phyloP scores from a whole-genome alignment of 1,140 invertebrate genomes.

The Brachionus calyciflorus region DNA sequence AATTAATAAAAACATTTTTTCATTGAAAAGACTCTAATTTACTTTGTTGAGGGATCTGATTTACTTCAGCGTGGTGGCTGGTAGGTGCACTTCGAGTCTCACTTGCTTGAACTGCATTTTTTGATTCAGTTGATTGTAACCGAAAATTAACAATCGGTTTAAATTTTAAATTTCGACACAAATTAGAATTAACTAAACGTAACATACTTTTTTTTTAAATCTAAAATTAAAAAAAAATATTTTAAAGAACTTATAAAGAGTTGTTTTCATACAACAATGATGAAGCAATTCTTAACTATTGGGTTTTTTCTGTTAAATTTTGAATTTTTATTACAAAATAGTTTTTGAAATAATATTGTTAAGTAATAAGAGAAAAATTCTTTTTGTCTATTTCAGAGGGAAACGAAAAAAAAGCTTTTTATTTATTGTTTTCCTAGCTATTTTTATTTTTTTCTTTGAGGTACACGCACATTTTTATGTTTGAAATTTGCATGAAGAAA shows the following conservation, averaged over 20 bases:
- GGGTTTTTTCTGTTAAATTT: not conserved
- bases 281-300: too few relatives aligned
- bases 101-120: not conserved
- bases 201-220: conserved; percentile 12
- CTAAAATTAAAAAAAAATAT: too few relatives aligned
- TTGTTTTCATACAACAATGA: too few relatives aligned
- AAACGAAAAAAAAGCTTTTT: conserved; percentile 11
- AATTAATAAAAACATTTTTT: not conserved
- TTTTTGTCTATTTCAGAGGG: not conserved
- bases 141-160: not conserved
- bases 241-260: too few relatives aligned
- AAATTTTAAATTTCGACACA: not conserved
- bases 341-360: too few relatives aligned
- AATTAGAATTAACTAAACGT: conserved; percentile 16
- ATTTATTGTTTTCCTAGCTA: not conserved
- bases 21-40: not conserved
- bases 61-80: not conserved
- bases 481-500: too few relatives aligned
- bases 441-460: too few relatives aligned
- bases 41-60: conserved; percentile 15
- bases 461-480: too few relatives aligned
- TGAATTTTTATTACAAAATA: not conserved
- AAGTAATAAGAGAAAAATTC: too few relatives aligned
- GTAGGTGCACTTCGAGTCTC: not conserved
- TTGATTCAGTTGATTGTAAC: not conserved